Evolutionary conservation across 2,888 invertebrate genomes (phyloP), one percentile per base, ranked within the genome.

Genomic region (Steinernema scapterisci): DNA sequence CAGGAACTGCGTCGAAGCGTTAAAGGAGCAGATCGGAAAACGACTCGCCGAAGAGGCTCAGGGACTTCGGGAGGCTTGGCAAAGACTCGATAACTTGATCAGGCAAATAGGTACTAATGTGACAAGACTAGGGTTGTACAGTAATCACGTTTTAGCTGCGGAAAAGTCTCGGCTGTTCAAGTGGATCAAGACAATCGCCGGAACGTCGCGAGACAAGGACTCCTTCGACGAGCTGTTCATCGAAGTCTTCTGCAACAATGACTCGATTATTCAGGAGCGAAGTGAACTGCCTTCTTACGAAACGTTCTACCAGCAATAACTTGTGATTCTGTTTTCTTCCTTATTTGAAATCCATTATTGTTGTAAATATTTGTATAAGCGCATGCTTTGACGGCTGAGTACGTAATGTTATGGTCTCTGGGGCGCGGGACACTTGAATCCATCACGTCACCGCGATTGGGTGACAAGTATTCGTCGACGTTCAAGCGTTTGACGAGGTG

Each of bases 221-320:
- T 93, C 94, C 87, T 99, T 99, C 84, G 93, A 95, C 0, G 99
- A 99, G 82, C 99, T 99, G 70, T 93, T 99, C 86, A 95, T 87
- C 52, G 87, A 86, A 77, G 84, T 97, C 21, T 90, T 99, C 51
- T 93, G 94, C 0, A 95, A 97, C 88, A 94, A 94, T 88, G 91
- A 92, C 75, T 97, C 97, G 0, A 7, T 63, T 13, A 38, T 63
- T 6, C 25, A 63, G 3, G 63, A 63, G 31, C 63, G 31, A 31
- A 63, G n/a, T 16, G n/a, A 63, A 16, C 63, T 7, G 27, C 63
- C 63, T 16, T 38, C 38, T 9, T 63, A 63, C 63, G 63, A 27
- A 1, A 9, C 27, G 31, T 6, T 63, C 63, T 63, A 63, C 63
- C 63, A 63, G 16, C 27, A 63, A 31, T 38, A 63, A 7, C 27